A percentile compares a stretch with the other conserved stretches of the same genome.
Evolutionary conservation across 2,113 vertebrate species (phyloP).

Genomic region (Fregetta grallaria): DNA sequence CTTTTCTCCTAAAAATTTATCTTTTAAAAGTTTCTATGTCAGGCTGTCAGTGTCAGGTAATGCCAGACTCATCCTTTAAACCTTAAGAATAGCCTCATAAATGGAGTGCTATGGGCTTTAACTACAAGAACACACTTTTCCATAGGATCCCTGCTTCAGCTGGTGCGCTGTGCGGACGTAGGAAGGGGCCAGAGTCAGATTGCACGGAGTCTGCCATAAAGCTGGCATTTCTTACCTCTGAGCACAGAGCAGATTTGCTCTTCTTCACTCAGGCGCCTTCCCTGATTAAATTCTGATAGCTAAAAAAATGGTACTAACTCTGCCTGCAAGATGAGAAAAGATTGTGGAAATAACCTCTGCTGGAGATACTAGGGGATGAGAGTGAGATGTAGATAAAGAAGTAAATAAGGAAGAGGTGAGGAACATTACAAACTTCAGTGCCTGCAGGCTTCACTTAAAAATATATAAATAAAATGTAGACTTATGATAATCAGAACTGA

Average conservation of each 20-base stretch:
- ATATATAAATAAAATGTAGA: not conserved
- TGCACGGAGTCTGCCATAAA: not conserved
- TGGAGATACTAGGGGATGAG: not conserved
- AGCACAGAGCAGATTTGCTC: not conserved
- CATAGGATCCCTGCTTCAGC: not conserved
- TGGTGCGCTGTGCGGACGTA: fast-evolving
- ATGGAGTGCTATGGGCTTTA: not conserved
- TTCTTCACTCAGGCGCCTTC: not conserved
- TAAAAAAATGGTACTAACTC: not conserved
- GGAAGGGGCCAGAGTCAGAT: not conserved
- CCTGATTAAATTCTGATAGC: not conserved
- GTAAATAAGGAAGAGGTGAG: not conserved
- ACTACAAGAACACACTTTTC: not conserved
- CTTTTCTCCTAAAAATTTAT: not conserved
- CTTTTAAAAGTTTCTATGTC: not conserved
- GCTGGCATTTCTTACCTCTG: not conserved
- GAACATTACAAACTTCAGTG: not conserved
- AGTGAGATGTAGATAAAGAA: not conserved
- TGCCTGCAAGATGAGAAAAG: not conserved
- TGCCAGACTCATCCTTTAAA: not conserved
- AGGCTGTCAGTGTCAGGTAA: not conserved
- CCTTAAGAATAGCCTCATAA: not conserved
- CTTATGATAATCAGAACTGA: not conserved
- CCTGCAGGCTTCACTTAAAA: not conserved
- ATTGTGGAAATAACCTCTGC: not conserved